Evolutionary conservation across 2,888 invertebrate genomes (phyloP).

Genomic region (Spodoptera exigua): DNA sequence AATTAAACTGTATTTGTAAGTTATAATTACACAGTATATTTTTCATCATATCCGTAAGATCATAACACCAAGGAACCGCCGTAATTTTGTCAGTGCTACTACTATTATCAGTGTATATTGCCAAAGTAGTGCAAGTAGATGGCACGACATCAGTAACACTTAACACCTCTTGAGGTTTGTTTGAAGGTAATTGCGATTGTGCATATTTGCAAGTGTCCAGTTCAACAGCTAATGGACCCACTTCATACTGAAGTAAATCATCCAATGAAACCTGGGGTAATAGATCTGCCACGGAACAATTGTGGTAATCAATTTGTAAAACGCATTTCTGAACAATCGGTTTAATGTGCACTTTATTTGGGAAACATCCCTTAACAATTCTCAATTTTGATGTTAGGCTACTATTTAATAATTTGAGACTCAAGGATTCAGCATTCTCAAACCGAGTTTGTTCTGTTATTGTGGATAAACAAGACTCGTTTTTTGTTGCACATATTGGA

Average conservation of each 20-base stretch:
- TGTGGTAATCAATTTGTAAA: constrained; percentile 18
- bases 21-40: constrained; percentile 32
- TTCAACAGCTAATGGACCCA: neutral
- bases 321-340: neutral
- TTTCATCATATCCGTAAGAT: constrained; percentile 39
- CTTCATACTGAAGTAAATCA: constrained; percentile 16
- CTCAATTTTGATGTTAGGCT: constrained; percentile 44
- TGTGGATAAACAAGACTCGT: constrained; percentile 60
- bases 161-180: constrained; percentile 8
- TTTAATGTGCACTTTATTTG: constrained; percentile 18
- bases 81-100: constrained; percentile 33
- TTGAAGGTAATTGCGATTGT: constrained; percentile 5
- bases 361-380: constrained; percentile 56
- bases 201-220: constrained; percentile 5
- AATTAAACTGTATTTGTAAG: constrained; percentile 31
- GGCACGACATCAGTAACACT: constrained; percentile 5
- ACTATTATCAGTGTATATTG: constrained; percentile 59
- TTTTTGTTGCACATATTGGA: constrained; percentile 48
- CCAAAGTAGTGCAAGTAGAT: constrained; percentile 56
- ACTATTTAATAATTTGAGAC: constrained; percentile 26
- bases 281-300: constrained; percentile 31
- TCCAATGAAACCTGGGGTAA: constrained; percentile 35
- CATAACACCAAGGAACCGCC: constrained; percentile 24
- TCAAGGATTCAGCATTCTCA: constrained; percentile 38
- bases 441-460: constrained; percentile 60